phyloP scores from a whole-genome alignment of 2,797 vertebrate species.

The Channallabes apus region DNA sequence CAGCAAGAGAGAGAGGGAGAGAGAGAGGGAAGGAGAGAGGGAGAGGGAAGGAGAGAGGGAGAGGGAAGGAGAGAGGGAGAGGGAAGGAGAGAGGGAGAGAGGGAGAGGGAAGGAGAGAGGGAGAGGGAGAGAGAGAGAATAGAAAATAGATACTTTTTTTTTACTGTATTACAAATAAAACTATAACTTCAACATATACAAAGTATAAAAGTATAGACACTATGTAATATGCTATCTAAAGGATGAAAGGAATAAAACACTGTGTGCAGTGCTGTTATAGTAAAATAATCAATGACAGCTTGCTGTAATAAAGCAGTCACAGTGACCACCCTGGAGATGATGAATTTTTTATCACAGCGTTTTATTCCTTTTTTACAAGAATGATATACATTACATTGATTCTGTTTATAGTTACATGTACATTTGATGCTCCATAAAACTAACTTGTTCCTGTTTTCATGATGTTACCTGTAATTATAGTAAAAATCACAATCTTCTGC shows the following conservation, averaged over 20 bases:
- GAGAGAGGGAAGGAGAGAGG: not conserved
- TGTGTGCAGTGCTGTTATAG: not conserved
- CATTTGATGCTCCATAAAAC: not conserved
- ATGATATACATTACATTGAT: not conserved
- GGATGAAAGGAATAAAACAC: not conserved
- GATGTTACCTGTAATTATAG: not conserved
- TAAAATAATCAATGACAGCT: not conserved
- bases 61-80: too few species aligned
- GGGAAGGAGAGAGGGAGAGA: not conserved
- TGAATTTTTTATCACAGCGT: not conserved
- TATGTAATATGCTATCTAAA: too few species aligned
- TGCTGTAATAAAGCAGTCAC: not conserved
- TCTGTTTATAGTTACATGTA: not conserved
- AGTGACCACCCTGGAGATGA: not conserved
- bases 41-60: not conserved
- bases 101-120: not conserved
- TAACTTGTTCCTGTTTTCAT: not conserved
- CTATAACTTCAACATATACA: too few species aligned
- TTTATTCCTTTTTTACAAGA: not conserved
- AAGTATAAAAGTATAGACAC: too few species aligned
- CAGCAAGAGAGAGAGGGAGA: not conserved
- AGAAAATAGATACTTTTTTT: not conserved
- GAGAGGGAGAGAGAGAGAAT: not conserved
- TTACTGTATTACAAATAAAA: too few species aligned
- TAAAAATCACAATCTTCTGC: not conserved